Base-by-base conservation (phyloP, 2,113 vertebrate species). In the Alligator sinensis region DNA sequence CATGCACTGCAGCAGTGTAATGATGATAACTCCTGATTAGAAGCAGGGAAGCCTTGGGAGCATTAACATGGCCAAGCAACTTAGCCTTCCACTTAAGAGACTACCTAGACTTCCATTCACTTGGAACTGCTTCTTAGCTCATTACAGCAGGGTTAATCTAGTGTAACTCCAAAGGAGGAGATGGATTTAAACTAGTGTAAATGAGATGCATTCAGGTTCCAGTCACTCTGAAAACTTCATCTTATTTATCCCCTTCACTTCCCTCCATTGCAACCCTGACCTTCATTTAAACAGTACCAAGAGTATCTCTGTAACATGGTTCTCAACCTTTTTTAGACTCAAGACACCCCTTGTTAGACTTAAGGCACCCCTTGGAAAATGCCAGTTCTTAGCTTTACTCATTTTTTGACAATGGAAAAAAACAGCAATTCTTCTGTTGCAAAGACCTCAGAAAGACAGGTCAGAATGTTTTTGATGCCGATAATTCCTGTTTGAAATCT, bases 181-280 rank as follows among this genome's bases (percentile, higher is more conserved):
- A 13, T 10, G 15, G 10, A 88, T 84, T 77, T 80, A 85, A 28
- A 22, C 0, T 55, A 38, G 18, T 80, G 54, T 27, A 88, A 87
- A 54, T 0, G 1, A 38, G 5, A 22, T 10, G 9, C 11, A 25
- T 1, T 1, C 15, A 30, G 84, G 21, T 1, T 0, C 14, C 5
- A 5, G 11, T 18, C 76, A 19, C 3, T 0, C 25, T 66, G 62
- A 21, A 38, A 5, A 13, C 18, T 47, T 38, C 34, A 24, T 66
- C 28, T 63, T 61, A 59, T 5, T 11, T 61, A 22, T 4, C 3
- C 55, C 14, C 16, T 21, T 55, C 59, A 47, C 8, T 80, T 16
- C 0, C 4, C 61, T 82, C 59, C 27, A 57, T 2, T 9, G 18
- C 66, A 78, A 59, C 28, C 30, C 18, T 38, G 27, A 91, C 6